Conservation (phyloP, 2,888 invertebrate genomes). For the Carabus problematicus region DNA sequence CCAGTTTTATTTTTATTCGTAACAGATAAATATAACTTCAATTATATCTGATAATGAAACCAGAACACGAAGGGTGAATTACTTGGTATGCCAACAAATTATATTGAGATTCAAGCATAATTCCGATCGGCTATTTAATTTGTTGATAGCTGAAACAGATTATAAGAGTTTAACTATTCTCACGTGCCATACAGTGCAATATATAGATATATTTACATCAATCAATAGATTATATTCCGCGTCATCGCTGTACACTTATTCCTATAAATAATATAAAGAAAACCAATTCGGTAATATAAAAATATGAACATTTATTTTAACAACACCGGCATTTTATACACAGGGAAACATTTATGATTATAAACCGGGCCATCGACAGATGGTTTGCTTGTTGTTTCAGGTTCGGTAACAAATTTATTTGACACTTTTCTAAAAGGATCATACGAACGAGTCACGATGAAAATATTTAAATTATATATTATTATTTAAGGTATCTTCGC, state of each 20-base stretch:
- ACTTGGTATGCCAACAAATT: too few species aligned
- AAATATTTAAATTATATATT: too few species aligned
- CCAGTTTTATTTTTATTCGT: too few species aligned
- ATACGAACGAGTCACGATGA: too few species aligned
- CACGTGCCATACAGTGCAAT: background rate
- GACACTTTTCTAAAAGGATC: conserved; percentile 1
- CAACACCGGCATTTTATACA: conserved; percentile 19
- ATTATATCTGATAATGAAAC: too few species aligned
- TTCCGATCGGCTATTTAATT: too few species aligned
- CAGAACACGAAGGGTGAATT: too few species aligned
- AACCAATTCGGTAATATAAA: conserved; percentile 33
- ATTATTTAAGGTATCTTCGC: too few species aligned
- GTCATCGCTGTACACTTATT: conserved; percentile 26
- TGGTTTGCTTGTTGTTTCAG: conserved; percentile 29
- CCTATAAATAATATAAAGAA: conserved; percentile 29
- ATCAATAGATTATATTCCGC: conserved; percentile 12
- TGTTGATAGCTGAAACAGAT: too few species aligned
- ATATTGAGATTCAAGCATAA: too few species aligned
- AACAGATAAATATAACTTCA: too few species aligned
- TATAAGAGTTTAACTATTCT: background rate
- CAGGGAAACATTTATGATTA: conserved; percentile 29
- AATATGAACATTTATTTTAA: conserved; percentile 27
- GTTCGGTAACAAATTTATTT: conserved; percentile 24
- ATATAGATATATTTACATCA: conserved; percentile 8
- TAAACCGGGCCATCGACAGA: conserved; percentile 9